These are phyloP conservation scores for Cepaea hortensis DNA, from an alignment of 2,888 invertebrate species.

Conservation along the genomic window DNA sequence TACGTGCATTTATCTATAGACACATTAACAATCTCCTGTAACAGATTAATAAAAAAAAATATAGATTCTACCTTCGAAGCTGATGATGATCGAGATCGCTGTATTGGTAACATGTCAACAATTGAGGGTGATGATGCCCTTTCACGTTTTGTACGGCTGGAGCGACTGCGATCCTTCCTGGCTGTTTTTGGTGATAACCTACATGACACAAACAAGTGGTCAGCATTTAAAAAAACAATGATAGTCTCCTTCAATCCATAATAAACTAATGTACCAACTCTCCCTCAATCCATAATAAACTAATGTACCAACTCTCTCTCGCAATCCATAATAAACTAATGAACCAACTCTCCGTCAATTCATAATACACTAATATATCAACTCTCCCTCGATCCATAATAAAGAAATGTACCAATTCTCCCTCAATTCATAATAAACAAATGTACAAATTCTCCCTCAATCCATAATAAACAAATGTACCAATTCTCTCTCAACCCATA, in stretches of 20 bases:
- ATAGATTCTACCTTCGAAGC: constrained; percentile 55
- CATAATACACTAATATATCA: no score
- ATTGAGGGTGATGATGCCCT: constrained; percentile 75
- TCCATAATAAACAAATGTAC: no score
- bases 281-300: background rate
- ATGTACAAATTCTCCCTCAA: no score
- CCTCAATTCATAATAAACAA: no score
- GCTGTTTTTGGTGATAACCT: constrained; percentile 75
- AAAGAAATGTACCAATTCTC: no score
- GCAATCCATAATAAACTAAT: no score
- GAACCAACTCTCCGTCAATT: no score
- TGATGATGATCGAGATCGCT: constrained; percentile 65
- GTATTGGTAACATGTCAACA: constrained; percentile 63
- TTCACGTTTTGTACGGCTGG: constrained; percentile 75
- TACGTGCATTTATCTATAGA: no score
- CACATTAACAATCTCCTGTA: no score
- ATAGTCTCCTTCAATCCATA: background rate
- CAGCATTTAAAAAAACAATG: background rate
- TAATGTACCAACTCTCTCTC: background rate
- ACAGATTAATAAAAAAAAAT: background rate
- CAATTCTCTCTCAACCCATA: no score
- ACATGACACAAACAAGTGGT: background rate
- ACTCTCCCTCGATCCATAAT: no score
- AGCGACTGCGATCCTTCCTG: constrained; percentile 79
- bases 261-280: background rate